Conservation (phyloP, 2,113 vertebrate genomes). For the Panthera leo region DNA sequence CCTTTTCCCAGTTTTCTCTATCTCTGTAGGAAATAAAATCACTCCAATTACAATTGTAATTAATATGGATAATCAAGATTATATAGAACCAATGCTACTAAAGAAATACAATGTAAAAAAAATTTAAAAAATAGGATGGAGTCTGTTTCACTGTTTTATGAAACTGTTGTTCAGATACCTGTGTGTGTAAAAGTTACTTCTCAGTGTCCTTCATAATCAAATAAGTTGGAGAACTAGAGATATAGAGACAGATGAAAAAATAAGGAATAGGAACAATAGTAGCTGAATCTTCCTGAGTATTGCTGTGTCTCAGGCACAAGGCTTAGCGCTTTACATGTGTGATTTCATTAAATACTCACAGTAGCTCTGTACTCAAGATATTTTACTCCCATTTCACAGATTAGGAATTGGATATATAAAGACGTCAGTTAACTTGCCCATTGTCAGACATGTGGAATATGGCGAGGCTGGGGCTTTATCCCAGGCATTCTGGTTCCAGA, state of each 20-base stretch:
- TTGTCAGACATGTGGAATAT: background rate
- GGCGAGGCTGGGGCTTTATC: background rate
- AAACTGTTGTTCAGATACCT: background rate
- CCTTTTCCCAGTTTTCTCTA: background rate
- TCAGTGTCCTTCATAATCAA: background rate
- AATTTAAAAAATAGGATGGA: rapidly evolving
- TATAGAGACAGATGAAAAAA: background rate
- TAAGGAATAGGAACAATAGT: rapidly evolving
- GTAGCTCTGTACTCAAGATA: background rate
- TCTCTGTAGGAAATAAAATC: background rate
- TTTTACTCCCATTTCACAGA: background rate
- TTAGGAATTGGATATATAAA: background rate
- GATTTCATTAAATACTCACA: background rate
- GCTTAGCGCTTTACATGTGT: background rate
- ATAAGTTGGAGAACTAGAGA: background rate
- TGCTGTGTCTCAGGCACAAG: too few species aligned
- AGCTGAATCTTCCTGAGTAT: rapidly evolving
- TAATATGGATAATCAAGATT: background rate
- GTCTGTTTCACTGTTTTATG: background rate
- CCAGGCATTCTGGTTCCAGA: background rate
- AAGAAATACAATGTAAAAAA: background rate
- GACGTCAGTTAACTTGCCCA: background rate
- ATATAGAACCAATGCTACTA: background rate
- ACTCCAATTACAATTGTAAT: background rate
- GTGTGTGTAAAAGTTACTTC: background rate